Base-by-base conservation (phyloP, 1,140 invertebrate species). In the Bathynomus jamesi region DNA sequence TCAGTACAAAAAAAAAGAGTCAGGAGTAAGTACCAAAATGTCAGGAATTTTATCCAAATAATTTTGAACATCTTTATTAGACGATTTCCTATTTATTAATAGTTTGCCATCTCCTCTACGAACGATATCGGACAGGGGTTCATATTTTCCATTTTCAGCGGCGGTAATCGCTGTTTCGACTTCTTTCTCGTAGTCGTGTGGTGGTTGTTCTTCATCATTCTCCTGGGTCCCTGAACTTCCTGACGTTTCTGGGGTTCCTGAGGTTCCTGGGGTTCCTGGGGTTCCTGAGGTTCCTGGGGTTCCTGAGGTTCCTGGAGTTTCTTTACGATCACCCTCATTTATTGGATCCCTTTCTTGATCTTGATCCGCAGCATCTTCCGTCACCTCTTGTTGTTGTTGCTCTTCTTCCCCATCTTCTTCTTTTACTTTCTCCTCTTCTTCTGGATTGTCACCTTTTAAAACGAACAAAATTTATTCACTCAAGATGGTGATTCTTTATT, bases 11-110 rank as follows among this genome's bases (percentile, higher is more conserved):
- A n/a, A n/a, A n/a, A n/a, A n/a, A n/a, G n/a, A n/a, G n/a, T n/a
- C n/a, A n/a, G n/a, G 32, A 8, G 31, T 28, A 62, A 5, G 7
- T 68, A 62, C 32, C 13, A 61, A 28, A 13, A 17, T 13, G 17
- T 21, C 11, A 68, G 53, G 27, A 13, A 68, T 40, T 68, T 68
- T 17, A 27, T 68, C 30, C 24, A 66, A 32, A 7, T 24, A 31
- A 29, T 17, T 10, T 66, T 31, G 31, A 1, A 66, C n/a, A 11
- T 66, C 31, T 3, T 28, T 66, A 25, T 66, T 29, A 30, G n/a
- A n/a, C 10, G 28, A 24, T 30, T 30, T 30, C 13, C 7, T n/a
- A 3, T 25, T n/a, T 2, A 30, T 24, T n/a, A 66, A 28, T 17
- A 24, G 31, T n/a, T 32, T n/a, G 10, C 31, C 31, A 30, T 31